Evolutionary conservation across 2,797 vertebrate genomes (phyloP), one percentile per base, ranked within the genome.

Genomic region (Sebastes taczanowskii): DNA sequence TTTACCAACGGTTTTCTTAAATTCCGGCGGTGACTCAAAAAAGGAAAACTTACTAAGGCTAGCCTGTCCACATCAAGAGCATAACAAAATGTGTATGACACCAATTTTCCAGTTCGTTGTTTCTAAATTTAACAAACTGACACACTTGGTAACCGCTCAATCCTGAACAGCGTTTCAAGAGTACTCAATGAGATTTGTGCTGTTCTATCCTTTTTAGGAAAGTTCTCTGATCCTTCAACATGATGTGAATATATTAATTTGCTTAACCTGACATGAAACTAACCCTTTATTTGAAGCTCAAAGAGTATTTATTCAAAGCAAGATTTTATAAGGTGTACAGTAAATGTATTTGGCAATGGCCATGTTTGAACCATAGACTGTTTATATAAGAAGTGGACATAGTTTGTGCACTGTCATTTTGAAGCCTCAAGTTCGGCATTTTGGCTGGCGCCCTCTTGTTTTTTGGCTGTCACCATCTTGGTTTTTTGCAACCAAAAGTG

Each of bases 61-160:
- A 59, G 53, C 66, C 73, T 74, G 9, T 68, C 86, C 82, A 76
- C 74, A 83, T 80, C 38, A 74, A 76, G 34, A 66, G 62, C 38
- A 72, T 61, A 59, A 53, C 10, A 55, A 81, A 82, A 78, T 84
- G 71, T 65, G 27, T 25, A 27, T 90, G 74, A 86, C 77, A 85
- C 66, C 59, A 60, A 74, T 88, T 81, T 82, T 88, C 86, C 82
- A 89, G 61, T 80, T 82, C 5, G 68, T 84, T 78, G 49, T 77
- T 30, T 77, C 56, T 22, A 46, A 71, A 75, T 78, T 88, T 87
- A 56, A 60, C 65, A 71, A 68, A 78, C 71, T 42, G 82, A 71
- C 76, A 89, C 79, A 84, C 55, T 81, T 52, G 23, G 58, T 83
- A 29, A 84, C 42, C 56, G 14, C 13, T 7, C 34, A 34, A 53